Evolutionary conservation across 2,797 vertebrate species (phyloP).

Genomic region (Hafferia zeledoni): DNA sequence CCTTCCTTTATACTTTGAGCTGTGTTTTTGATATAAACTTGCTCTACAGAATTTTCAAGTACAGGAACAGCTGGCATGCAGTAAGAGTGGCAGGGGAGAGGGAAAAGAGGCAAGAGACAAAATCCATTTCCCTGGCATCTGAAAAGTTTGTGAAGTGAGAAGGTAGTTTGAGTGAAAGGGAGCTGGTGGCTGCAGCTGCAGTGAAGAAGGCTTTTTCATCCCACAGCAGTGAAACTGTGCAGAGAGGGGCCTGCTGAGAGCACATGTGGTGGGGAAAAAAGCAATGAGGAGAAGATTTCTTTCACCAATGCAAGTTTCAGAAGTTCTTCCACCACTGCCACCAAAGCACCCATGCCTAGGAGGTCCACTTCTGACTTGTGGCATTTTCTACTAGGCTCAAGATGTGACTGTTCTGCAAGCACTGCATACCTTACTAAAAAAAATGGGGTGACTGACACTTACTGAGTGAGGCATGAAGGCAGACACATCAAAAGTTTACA

Average conservation of each 20-base stretch:
- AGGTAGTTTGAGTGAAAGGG: neutral
- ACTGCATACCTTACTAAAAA: neutral
- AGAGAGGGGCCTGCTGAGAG: accelerated
- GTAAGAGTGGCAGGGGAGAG: neutral
- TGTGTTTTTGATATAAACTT: neutral
- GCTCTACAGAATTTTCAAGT: neutral
- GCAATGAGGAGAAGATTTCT: neutral
- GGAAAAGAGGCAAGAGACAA: neutral
- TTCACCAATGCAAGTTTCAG: neutral
- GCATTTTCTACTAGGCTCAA: neutral
- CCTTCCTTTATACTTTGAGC: neutral
- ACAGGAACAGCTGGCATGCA: neutral
- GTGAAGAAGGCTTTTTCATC: neutral
- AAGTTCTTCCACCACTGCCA: neutral
- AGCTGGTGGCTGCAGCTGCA: neutral
- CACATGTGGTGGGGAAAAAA: neutral
- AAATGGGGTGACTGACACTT: neutral
- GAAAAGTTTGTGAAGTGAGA: neutral
- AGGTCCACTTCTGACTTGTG: neutral
- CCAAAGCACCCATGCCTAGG: neutral
- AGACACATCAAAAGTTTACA: neutral
- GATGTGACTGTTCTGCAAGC: neutral
- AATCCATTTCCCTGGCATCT: neutral
- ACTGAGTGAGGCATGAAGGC: neutral
- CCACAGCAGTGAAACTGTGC: neutral